Evolutionary conservation across 2,113 vertebrate genomes (phyloP).

Genomic region (Zosterops hypoxanthus): DNA sequence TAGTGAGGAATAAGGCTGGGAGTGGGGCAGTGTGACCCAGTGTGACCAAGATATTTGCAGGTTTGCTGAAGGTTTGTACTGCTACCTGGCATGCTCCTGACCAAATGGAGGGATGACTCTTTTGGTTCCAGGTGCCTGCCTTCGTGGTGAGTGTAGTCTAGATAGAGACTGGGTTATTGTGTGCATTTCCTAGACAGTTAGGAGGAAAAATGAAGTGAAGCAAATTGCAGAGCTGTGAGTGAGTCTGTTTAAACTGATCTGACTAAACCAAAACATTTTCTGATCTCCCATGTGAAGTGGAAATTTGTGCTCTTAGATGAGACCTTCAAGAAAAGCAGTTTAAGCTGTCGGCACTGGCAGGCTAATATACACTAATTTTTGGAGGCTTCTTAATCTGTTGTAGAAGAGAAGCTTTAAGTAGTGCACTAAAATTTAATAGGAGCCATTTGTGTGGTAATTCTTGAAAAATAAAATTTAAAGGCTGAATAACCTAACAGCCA

Average conservation of each 20-base stretch:
- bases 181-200: background rate
- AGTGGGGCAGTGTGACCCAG: fast-evolving
- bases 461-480: background rate
- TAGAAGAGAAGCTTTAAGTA: background rate
- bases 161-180: background rate
- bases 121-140: background rate
- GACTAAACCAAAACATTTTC: background rate
- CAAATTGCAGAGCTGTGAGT: background rate
- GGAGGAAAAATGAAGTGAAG: background rate
- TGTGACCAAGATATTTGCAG: too few relatives aligned
- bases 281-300: background rate
- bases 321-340: background rate
- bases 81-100: fast-evolving
- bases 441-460: background rate
- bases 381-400: background rate
- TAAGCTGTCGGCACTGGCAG: background rate
- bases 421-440: background rate
- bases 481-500: background rate
- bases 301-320: background rate
- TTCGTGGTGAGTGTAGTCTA: background rate
- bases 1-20: fast-evolving
- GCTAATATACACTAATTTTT: background rate
- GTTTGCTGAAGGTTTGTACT: background rate
- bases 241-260: background rate
- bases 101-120: background rate